Conservation (phyloP, 2,888 invertebrate genomes). For the Platycnemis pennipes region DNA sequence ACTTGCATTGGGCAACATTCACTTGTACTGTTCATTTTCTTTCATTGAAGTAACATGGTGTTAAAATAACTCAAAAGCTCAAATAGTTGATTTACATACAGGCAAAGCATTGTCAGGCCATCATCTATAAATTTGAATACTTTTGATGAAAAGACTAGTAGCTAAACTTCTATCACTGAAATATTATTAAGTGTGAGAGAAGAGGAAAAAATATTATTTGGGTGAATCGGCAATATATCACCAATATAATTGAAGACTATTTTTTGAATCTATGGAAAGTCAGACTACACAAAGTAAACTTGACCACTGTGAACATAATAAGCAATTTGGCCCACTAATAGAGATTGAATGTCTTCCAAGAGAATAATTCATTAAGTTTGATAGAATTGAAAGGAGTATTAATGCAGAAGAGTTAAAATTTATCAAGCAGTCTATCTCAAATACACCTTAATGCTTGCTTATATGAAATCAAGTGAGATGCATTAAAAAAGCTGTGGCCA, state of each 20-base stretch:
- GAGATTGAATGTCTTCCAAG: neutral
- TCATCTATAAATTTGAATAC: neutral
- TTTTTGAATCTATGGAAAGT: neutral
- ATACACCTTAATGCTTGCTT: slow-evolving; percentile 35
- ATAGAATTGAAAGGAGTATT: slow-evolving; percentile 22
- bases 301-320: slow-evolving; percentile 18
- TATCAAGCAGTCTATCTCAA: slow-evolving; percentile 1
- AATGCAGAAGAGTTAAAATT: neutral
- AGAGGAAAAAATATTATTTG: slow-evolving; percentile 37
- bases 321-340: neutral
- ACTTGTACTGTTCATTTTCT: slow-evolving; percentile 52
- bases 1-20: slow-evolving; percentile 53
- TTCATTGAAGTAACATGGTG: slow-evolving; percentile 6
- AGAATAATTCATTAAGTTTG: neutral
- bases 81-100: slow-evolving; percentile 34
- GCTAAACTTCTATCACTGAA: slow-evolving; percentile 46
- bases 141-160: neutral
- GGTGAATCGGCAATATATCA: neutral
- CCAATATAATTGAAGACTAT: neutral
- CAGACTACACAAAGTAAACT: slow-evolving; percentile 5
- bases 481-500: slow-evolving; percentile 21
- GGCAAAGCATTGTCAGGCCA: slow-evolving; percentile 39
- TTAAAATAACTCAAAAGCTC: slow-evolving; percentile 19
- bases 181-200: slow-evolving; percentile 47
- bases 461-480: slow-evolving; percentile 30